Evolutionary conservation across 1,140 invertebrate genomes (phyloP).

Genomic region (Brachionus koreanus): DNA sequence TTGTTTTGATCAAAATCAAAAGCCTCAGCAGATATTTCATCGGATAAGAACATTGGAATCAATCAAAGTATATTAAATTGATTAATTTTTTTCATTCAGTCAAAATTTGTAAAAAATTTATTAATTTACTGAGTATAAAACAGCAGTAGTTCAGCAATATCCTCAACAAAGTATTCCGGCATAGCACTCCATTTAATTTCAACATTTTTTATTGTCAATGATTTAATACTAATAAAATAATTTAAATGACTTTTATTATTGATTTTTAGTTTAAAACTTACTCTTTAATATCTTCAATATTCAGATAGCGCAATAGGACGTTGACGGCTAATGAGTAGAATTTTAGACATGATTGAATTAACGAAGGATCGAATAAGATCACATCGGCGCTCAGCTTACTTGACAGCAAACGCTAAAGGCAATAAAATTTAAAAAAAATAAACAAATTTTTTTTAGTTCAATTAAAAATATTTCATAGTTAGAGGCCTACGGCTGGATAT

Average conservation of each 20-base stretch:
- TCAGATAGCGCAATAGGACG: constrained; percentile 64
- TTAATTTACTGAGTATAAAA: constrained; percentile 86
- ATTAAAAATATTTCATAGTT: not conserved
- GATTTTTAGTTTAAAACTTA: not conserved
- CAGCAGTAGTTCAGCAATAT: constrained; percentile 87
- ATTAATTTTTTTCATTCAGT: too few species aligned
- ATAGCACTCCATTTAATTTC: constrained; percentile 59
- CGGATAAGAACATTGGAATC: too few species aligned
- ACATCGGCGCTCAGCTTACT: constrained; percentile 76
- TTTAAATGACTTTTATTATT: not conserved
- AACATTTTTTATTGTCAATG: constrained; percentile 6
- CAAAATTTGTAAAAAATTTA: too few species aligned
- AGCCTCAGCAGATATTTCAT: too few species aligned
- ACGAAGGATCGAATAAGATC: constrained; percentile 73
- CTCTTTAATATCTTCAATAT: constrained; percentile 63
- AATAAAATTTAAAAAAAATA: constrained; percentile 49
- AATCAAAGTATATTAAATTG: too few species aligned
- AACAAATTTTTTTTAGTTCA: constrained; percentile 55
- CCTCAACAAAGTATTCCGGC: constrained; percentile 93
- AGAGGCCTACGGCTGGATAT: not conserved
- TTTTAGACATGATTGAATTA: constrained; percentile 72
- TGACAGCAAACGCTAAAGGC: constrained; percentile 52
- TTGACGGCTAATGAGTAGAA: constrained; percentile 82
- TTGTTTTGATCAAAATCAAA: too few species aligned
- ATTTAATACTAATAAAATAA: constrained; percentile 7